Evolutionary conservation across 2,797 vertebrate species (phyloP), one percentile per base, ranked within the genome.

Genomic region (Antennarius maculatus): DNA sequence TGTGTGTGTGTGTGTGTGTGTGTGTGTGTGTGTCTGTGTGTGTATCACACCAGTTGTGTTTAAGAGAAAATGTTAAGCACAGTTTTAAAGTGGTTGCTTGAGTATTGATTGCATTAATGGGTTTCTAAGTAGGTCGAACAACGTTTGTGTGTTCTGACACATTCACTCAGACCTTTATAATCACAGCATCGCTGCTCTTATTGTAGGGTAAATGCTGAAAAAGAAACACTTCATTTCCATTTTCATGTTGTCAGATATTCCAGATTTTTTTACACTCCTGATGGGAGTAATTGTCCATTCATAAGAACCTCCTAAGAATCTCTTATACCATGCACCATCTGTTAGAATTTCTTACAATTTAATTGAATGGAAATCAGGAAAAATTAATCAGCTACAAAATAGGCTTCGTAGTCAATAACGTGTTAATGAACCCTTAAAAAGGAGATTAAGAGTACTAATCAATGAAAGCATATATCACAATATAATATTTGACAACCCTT

Each of bases 71-170:
- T 71, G 55, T 76, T 79, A 54, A 46, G 7, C 31, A 34, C 31
- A 34, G 31, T 34, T 34, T 2, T 8, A 34, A 81, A 89, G 72
- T 61, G 48, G 81, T 83, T 69, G 61, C 54, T 78, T 61, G 18
- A 66, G 53, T 85, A 89, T 91, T 71, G 84, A 85, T 64, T 74
- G 27, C 61, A 78, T 84, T 86, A 88, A 91, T 87, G 81, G 85
- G 54, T 83, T 77, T 77, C 67, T 57, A 71, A 69, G 57, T 29
- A 53, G 49, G 61, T 52, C 54, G 12, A 66, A 42, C 48, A 61
- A 58, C 5, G 34, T 39, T 52, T 6, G 4, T 4, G 6, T 66
- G 61, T 11, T 60, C 41, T 49, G 57, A 79, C 60, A 71, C 54
- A 43, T 57, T 75, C 51, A 31, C 41, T 48, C 56, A 51, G 68